phyloP scores from a whole-genome alignment of 2,797 vertebrate species.

The Okamejei kenojei region DNA sequence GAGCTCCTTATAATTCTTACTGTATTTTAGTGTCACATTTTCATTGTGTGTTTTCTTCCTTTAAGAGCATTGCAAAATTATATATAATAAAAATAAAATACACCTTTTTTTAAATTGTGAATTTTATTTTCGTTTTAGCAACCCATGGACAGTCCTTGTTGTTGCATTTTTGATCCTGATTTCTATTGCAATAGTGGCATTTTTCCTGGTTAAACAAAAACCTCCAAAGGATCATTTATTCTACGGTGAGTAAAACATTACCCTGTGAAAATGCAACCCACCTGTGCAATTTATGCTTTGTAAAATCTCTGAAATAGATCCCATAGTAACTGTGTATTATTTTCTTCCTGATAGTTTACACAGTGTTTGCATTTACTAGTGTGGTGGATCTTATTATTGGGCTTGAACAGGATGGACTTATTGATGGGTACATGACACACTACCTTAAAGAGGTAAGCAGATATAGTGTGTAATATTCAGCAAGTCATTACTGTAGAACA shows the following conservation, averaged over 20 bases:
- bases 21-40: not conserved
- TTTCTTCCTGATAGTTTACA: slow-evolving; percentile 64
- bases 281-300: not conserved
- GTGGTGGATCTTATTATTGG: slow-evolving; percentile 86
- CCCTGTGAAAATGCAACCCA: not conserved
- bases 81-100: not conserved
- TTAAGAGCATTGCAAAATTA: not conserved
- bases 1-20: not conserved
- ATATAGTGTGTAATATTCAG: not conserved
- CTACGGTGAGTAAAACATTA: slow-evolving; percentile 63
- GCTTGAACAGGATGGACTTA: slow-evolving; percentile 85
- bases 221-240: slow-evolving; percentile 78
- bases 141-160: slow-evolving; percentile 66
- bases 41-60: not conserved
- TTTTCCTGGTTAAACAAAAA: slow-evolving; percentile 69
- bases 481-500: no score
- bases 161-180: slow-evolving; percentile 65
- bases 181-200: slow-evolving; percentile 60
- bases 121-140: slow-evolving; percentile 47
- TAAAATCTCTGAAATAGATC: not conserved
- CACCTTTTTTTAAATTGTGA: not conserved
- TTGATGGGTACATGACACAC: slow-evolving; percentile 87
- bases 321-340: not conserved
- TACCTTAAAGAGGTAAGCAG: slow-evolving; percentile 77
- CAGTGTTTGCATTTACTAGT: slow-evolving; percentile 78